Conservation (phyloP, 1,140 invertebrate genomes). For the Ceratitis capitata region DNA sequence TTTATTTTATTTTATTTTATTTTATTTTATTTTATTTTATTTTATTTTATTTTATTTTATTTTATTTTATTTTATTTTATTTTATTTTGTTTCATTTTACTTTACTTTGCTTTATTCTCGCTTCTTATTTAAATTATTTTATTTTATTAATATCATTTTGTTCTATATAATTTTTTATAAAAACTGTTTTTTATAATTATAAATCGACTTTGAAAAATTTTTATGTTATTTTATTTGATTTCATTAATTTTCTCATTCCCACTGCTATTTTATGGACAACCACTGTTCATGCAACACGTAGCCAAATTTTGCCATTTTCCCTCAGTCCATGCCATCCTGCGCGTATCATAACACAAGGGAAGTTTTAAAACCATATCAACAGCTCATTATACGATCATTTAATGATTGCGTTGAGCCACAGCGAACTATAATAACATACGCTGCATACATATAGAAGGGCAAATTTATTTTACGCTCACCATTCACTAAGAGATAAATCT, state of each 20-base stretch:
- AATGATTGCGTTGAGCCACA: neutral
- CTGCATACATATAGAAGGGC: neutral
- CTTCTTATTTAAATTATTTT: neutral
- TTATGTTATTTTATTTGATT: too few species aligned
- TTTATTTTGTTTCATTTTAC: neutral
- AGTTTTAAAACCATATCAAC: slow-evolving; percentile 4
- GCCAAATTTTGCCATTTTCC: neutral
- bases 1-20: too few species aligned
- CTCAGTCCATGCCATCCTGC: neutral
- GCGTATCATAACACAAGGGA: neutral
- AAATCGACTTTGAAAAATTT: too few species aligned
- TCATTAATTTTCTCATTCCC: neutral
- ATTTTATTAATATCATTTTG: too few species aligned
- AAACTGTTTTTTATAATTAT: too few species aligned
- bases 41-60: too few species aligned
- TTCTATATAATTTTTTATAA: too few species aligned
- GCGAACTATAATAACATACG: neutral
- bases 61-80: too few species aligned
- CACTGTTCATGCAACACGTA: neutral
- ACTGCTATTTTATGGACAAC: neutral
- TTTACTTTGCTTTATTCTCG: neutral
- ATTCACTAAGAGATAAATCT: slow-evolving; percentile 77
- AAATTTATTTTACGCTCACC: slow-evolving; percentile 67
- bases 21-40: too few species aligned
- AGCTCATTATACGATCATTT: neutral